A percentile compares a stretch with the other conserved stretches of the same genome.
Conservation (phyloP, 2,797 vertebrate species). For the Phrynocephalus vlangalii region DNA sequence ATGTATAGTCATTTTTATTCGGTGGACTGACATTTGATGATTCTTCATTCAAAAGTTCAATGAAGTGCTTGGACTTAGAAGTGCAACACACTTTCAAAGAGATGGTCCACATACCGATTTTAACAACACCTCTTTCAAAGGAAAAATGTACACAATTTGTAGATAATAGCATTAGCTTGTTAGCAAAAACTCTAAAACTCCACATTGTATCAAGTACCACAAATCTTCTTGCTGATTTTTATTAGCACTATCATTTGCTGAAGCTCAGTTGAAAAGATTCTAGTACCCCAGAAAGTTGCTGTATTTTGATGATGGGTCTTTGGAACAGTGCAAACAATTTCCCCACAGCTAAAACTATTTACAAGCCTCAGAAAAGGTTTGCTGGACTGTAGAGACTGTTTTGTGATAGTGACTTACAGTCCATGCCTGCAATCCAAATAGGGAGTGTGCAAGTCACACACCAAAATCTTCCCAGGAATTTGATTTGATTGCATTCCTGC, state of each 20-base stretch:
- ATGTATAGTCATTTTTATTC: not conserved
- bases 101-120: no score
- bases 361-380: not conserved
- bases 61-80: not conserved
- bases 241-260: slow-evolving; percentile 7
- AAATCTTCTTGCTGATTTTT: slow-evolving; percentile 1
- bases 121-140: not conserved
- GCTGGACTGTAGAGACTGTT: not conserved
- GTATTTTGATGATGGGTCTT: not conserved
- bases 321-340: not conserved
- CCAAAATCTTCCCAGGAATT: not conserved
- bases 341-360: not conserved
- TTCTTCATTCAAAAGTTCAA: not conserved
- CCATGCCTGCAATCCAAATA: not conserved
- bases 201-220: rapidly evolving
- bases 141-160: not conserved
- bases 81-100: not conserved
- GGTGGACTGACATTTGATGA: not conserved
- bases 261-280: not conserved
- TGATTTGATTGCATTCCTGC: not conserved
- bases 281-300: not conserved
- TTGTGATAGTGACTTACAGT: not conserved
- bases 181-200: not conserved
- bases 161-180: not conserved
- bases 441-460: not conserved